phyloP scores from a whole-genome alignment of 2,888 invertebrate genomes.

The Hesperia comma region DNA sequence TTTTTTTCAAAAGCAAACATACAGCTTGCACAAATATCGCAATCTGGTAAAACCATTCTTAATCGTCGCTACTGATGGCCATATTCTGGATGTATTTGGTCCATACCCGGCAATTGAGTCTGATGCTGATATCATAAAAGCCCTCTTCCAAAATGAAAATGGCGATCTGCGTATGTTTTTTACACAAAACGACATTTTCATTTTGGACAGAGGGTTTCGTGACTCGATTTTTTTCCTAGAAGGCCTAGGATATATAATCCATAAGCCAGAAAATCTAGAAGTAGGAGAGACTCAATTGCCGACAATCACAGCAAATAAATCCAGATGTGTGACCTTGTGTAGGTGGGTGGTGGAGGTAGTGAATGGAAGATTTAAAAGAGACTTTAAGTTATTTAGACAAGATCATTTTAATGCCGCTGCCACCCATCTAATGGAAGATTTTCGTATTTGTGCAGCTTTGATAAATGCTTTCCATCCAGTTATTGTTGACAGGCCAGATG shows the following conservation, averaged over 20 bases:
- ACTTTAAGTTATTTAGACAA: slow-evolving; percentile 38
- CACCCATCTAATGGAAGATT: slow-evolving; percentile 8
- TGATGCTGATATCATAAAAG: not conserved
- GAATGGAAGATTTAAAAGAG: slow-evolving; percentile 33
- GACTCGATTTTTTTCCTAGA: slow-evolving; percentile 13
- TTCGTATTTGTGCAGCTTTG: not conserved
- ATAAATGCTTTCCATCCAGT: not conserved
- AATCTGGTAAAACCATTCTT: slow-evolving; percentile 16
- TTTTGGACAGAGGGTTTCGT: slow-evolving; percentile 17
- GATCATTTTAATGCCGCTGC: slow-evolving; percentile 35
- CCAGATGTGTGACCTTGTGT: slow-evolving; percentile 36
- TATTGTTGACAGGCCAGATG: not conserved
- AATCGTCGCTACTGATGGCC: slow-evolving; percentile 6
- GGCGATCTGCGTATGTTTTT: not conserved
- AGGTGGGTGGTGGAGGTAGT: slow-evolving; percentile 36
- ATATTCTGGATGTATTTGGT: not conserved
- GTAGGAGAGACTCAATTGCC: slow-evolving; percentile 36
- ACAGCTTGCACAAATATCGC: slow-evolving; percentile 11
- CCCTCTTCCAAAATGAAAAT: not conserved
- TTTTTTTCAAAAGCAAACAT: slow-evolving; percentile 1
- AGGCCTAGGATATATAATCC: slow-evolving; percentile 18
- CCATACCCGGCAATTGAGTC: slow-evolving; percentile 3
- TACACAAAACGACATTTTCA: slow-evolving; percentile 25
- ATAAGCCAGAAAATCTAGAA: slow-evolving; percentile 35
- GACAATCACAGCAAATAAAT: slow-evolving; percentile 37